Evolutionary conservation across 2,113 vertebrate genomes (phyloP).

Genomic region (Seriola aureovittata): DNA sequence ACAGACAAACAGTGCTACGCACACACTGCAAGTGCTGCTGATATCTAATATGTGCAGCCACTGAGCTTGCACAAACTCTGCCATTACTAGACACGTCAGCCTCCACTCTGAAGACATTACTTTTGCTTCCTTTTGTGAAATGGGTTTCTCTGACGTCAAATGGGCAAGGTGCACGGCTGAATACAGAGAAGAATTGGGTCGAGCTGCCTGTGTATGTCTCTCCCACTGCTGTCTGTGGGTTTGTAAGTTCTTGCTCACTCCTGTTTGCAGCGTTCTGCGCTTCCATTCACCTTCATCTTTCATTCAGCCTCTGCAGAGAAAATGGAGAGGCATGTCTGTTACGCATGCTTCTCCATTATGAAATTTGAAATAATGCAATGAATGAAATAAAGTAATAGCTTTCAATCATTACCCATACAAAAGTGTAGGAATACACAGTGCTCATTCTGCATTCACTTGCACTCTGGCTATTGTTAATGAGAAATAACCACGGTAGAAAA

Average conservation of each 20-base stretch:
- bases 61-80: constrained; percentile 63
- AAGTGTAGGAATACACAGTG: not conserved
- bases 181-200: constrained; percentile 76
- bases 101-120: constrained; percentile 58
- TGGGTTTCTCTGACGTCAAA: constrained; percentile 77
- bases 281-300: constrained; percentile 74
- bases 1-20: constrained; percentile 56
- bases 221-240: constrained; percentile 68
- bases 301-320: constrained; percentile 70
- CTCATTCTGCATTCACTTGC: constrained; percentile 9
- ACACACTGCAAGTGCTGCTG: constrained; percentile 52
- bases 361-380: constrained; percentile 48
- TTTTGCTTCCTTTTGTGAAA: constrained; percentile 69
- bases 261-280: constrained; percentile 42
- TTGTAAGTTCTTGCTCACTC: constrained; percentile 51
- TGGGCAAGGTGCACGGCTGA: constrained; percentile 59
- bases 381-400: constrained; percentile 48
- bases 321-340: constrained; percentile 50
- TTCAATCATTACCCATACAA: constrained; percentile 3
- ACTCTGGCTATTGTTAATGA: not conserved
- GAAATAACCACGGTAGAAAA: not conserved
- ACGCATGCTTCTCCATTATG: constrained; percentile 42
- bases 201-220: constrained; percentile 54
- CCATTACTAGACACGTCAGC: constrained; percentile 44
- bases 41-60: constrained; percentile 68